These are phyloP conservation scores for Piezodorus guildinii DNA, from an alignment of 1,140 invertebrate species.

Conservation along the genomic window DNA sequence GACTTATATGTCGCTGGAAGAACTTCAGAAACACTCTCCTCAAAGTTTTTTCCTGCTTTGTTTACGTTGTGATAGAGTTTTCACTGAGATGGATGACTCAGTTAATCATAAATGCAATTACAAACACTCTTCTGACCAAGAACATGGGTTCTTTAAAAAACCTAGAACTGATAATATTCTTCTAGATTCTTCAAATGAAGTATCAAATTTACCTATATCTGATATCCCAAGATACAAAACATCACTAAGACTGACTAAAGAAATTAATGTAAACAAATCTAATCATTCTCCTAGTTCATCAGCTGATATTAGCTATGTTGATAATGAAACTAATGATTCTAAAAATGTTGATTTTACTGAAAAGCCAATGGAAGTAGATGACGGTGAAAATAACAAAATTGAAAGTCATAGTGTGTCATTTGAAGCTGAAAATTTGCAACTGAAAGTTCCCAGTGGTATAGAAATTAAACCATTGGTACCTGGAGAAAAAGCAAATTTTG, in stretches of 20 bases:
- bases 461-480: constrained; percentile 10
- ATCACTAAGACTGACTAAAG: not conserved
- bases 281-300: not conserved
- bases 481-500: not conserved
- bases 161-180: not conserved
- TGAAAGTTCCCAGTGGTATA: constrained; percentile 1
- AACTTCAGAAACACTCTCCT: constrained; percentile 48
- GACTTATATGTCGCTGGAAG: constrained; percentile 46
- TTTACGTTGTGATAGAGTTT: constrained; percentile 62
- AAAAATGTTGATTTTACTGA: not conserved
- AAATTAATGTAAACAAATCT: not conserved
- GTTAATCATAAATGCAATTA: constrained; percentile 54
- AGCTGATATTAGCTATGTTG: not conserved
- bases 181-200: no score
- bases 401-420: no score
- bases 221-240: no score
- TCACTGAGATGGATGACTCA: constrained; percentile 57
- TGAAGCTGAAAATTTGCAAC: not conserved
- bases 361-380: not conserved
- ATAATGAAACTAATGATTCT: not conserved
- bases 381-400: not conserved
- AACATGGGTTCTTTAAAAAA: not conserved
- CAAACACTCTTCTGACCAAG: not conserved
- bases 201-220: no score
- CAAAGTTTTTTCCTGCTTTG: constrained; percentile 62